Base-by-base conservation (phyloP, 2,888 invertebrate species). In the Pyrocoelia pectoralis region DNA sequence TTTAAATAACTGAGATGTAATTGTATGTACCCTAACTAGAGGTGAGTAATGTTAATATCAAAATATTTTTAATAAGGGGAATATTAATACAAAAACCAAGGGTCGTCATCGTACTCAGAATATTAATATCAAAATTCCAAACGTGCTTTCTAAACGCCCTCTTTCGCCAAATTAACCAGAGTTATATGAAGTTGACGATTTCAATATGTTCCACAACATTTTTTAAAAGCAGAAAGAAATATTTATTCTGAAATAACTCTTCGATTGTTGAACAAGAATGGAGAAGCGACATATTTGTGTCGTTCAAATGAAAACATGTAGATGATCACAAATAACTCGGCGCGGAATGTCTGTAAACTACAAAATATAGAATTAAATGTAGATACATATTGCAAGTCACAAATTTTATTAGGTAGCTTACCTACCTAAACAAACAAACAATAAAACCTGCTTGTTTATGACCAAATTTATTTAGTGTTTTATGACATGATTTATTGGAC, bases 61-160 rank as follows among this genome's bases (percentile, higher is more conserved):
- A 72, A 72, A 71, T 69, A 72, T 73, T 73, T 73, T 73, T 73
- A 72, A 73, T 73, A 73, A 73, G 69, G 69, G 68, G 66, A 64
- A 67, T 62, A 62, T 65, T 62, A 64, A 56, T 66, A 69, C 63
- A 56, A 61, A 61, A 65, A 59, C 62, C 61, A 61, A 61, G 63
- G 67, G 54, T 51, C 62, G 66, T 54, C 65, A 65, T 69, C 61
- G 58, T 68, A 69, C 64, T 67, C 68, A 46, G 57, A 68, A 69
- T 61, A 66, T 69, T 70, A 68, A 70, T 70, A 70, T 68, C 58
- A 43, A 56, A 65, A 68, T 70, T 70, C 68, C 70, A 65, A 40
- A 53, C 59, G 56, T 56, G 61, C 62, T 53, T 56, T 53, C 62
- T 58, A 58, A 59, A 66, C 56, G 56, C 66, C 66, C 66, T 63